Conservation (phyloP, 2,113 vertebrate genomes). For the Columba livia region DNA sequence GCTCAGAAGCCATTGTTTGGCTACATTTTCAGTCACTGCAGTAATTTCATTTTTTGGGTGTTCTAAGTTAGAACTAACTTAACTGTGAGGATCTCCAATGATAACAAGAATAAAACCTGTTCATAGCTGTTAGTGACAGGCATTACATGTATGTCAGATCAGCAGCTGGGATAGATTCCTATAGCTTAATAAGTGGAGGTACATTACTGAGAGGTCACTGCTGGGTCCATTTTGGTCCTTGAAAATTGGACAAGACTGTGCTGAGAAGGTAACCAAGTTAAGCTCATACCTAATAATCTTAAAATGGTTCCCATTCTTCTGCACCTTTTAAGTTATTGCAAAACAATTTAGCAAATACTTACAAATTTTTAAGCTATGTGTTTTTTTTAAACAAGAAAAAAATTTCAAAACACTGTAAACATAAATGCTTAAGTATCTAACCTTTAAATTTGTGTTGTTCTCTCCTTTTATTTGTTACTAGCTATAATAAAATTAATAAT, state of each 20-base stretch:
- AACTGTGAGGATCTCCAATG: neutral
- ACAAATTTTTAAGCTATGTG: neutral
- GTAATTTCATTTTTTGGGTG: neutral
- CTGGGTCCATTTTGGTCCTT: neutral
- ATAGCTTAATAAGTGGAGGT: neutral
- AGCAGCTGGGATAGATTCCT: neutral
- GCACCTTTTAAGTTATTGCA: neutral
- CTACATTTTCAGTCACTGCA: neutral
- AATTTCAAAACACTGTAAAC: neutral
- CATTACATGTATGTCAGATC: neutral
- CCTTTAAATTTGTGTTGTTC: neutral
- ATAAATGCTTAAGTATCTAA: neutral
- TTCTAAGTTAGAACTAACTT: neutral
- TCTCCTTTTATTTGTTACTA: neutral
- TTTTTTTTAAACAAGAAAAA: neutral
- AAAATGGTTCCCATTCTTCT: neutral
- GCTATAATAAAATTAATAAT: neutral
- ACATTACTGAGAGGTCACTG: neutral
- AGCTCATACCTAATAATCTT: neutral
- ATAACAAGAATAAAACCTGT: neutral
- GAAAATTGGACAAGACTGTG: neutral
- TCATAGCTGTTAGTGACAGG: neutral
- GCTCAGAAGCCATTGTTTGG: neutral
- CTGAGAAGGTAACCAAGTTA: neutral
- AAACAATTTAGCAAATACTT: neutral